Evolutionary conservation across 2,797 vertebrate species (phyloP), one percentile per base, ranked within the genome.

Genomic region (Sylvilagus floridanus): DNA sequence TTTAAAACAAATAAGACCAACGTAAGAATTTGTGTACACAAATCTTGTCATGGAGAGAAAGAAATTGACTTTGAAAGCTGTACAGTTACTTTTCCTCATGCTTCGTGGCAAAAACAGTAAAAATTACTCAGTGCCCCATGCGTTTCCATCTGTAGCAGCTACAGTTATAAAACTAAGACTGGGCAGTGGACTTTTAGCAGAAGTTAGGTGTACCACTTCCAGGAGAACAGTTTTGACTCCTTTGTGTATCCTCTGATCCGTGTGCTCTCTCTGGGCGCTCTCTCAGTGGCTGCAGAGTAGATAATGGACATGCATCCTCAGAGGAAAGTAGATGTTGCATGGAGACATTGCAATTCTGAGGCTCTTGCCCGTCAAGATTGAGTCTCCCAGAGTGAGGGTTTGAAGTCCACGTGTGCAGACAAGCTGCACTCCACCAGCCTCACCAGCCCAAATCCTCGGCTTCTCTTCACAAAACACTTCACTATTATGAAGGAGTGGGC

Each of bases 231-330:
- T 47, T 47, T 47, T 47, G 42, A 47, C 42, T 47, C 7, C 42
- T 47, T 47, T 71, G 14, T n/a, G 6, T n/a, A 0, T 7, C 30
- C 19, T 52, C 3, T 68, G 32, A 4, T 1, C 11, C 10, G 7
- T 1, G 4, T 54, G 11, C 32, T 75, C 21, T 13, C 30, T 75
- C 21, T 13, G 8, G 47, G 3, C 81, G 42, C 8, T 69, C 50
- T 69, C 62, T 82, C 24, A 77, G 19, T 24, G 19, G 3, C 9
- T 69, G 28, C 66, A 21, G 52, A 57, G 5, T 37, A 52, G n/a
- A 4, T 37, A 37, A 1, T 30, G 52, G 52, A 10, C 10, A 62
- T 21, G 37, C 17, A 32, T 26, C 37, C 7, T 19, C 14, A 30
- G 69, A 52, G 30, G 42, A 52, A 84, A 76, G n/a, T 68, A 35